A percentile compares a stretch with the other conserved stretches of the same genome.
Conservation (phyloP, 1,140 invertebrate species). For the Drosophila chauvacae region DNA sequence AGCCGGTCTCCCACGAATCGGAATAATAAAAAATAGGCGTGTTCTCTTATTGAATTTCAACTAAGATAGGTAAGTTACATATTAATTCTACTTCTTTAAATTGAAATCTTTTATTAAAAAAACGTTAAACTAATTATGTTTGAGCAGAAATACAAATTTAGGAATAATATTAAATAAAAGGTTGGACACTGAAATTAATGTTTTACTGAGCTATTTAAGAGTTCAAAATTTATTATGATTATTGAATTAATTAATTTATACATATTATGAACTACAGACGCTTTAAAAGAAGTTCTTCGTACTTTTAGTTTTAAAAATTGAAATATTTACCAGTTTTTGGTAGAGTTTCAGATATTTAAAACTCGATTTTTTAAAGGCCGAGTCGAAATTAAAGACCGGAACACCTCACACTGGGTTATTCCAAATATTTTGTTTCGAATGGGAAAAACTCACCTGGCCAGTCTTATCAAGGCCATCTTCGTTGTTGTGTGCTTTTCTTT, state of each 20-base stretch:
- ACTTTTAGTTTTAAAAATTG: background rate
- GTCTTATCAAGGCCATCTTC: constrained; percentile 79
- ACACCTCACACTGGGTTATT: background rate
- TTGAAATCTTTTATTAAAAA: background rate
- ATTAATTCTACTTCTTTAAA: background rate
- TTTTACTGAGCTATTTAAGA: too few species aligned
- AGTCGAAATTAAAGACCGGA: background rate
- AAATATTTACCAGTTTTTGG: background rate
- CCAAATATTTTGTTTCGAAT: background rate
- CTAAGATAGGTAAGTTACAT: too few species aligned
- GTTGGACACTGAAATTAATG: too few species aligned
- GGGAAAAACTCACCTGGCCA: constrained; percentile 72
- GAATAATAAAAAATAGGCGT: background rate
- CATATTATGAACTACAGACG: background rate
- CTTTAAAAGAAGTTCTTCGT: background rate
- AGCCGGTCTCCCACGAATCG: constrained; percentile 29
- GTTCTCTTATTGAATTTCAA: background rate
- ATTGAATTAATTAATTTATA: background rate
- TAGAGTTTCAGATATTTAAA: background rate
- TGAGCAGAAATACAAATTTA: background rate
- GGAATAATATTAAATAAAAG: background rate
- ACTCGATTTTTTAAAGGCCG: too few species aligned
- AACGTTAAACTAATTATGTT: background rate
- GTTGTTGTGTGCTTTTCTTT: constrained; percentile 28
- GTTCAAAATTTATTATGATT: too few species aligned